Base-by-base conservation (phyloP, 2,113 vertebrate genomes). In the Dasyornis broadbenti region DNA sequence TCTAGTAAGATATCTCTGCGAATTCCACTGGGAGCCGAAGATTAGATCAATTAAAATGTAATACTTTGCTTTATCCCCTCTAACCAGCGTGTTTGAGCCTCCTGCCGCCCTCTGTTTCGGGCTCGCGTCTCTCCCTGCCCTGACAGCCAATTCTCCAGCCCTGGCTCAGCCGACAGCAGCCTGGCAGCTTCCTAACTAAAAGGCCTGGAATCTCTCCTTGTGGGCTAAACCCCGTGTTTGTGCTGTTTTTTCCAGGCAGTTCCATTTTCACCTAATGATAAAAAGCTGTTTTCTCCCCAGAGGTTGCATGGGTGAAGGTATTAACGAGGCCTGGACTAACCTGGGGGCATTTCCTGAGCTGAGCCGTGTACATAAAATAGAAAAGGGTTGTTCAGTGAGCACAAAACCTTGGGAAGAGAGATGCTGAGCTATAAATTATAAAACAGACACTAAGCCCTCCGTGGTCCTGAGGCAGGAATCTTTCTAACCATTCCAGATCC, bases 11-110 rank as follows among this genome's bases (percentile, higher is more conserved):
- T 97, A 96, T 94, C 97, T 96, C 94, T 93, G 82, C 85, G 56
- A 95, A 97, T 97, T 97, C 98, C 95, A 91, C 94, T 2, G 95
- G 97, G 97, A 98, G 96, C 83, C 81, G 85, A 89, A 97, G 98
- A 98, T 98, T 96, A 97, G 97, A 97, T 98, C 97, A 96, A 98
- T 97, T 97, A 96, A 97, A 98, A 97, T 95, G 97, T 92, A 98
- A 97, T 96, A 95, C 97, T 96, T 95, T 77, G 97, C 97, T 98
- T 97, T 97, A 90, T 97, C 92, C 97, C 84, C 95, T 97, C 96
- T 94, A 82, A 95, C 97, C 94, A 89, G 90, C 63, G 88, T 73
- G 71, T 90, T 15, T 81, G 92, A 86, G 92, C 87, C 93, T 94
- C 63, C 92, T 92, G 82, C 66, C 54, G 72, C 87, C 81, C 69